Evolutionary conservation across 92 coral and sea anemone genomes (phyloP), one percentile per base, ranked within the genome.

Genomic region (Isaurus tuberculatus): DNA sequence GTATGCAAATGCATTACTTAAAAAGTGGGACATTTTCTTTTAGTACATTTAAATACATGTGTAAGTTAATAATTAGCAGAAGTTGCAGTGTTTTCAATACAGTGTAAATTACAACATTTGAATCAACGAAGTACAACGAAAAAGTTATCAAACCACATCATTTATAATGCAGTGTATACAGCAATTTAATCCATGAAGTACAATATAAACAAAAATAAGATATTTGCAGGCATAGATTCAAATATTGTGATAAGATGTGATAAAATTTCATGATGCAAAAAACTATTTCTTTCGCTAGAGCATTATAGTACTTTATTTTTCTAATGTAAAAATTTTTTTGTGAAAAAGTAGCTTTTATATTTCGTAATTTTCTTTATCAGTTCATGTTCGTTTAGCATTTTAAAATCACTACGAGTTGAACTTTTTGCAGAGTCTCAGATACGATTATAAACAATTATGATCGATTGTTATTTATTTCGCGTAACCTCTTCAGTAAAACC

Each of bases 11-110:
- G 85, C 85, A 61, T 80, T 80, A 22, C 49, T 80, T 20, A 80
- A 80, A n/a, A 60, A 80, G 74, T 80, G 85, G 75, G 37, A 80
- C 75, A 80, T 80, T 43, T 44, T 31, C 32, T 65, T 80, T 34
- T 65, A 30, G 20, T 8, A 46, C 53, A 46, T 46, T 4, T 46
- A 11, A 46, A 42, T n/a, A n/a, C n/a, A n/a, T n/a, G n/a, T 42
- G 46, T 42, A 1, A 6, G 1, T 6, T 42, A 42, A 42, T 42
- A 42, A 42, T 8, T 46, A 46, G 53, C 53, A 46, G 53, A 46
- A 46, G 16, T 46, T 46, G 16, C 53, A 46, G 53, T 5, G 53
- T 11, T 46, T 46, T 46, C 53, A 46, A 11, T 46, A 19, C 53
- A 46, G 16, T 46, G 16, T 46, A 9, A 5, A 46, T 46, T 46